phyloP scores from a whole-genome alignment of 1,140 invertebrate species.

The Belonocnema kinseyi region DNA sequence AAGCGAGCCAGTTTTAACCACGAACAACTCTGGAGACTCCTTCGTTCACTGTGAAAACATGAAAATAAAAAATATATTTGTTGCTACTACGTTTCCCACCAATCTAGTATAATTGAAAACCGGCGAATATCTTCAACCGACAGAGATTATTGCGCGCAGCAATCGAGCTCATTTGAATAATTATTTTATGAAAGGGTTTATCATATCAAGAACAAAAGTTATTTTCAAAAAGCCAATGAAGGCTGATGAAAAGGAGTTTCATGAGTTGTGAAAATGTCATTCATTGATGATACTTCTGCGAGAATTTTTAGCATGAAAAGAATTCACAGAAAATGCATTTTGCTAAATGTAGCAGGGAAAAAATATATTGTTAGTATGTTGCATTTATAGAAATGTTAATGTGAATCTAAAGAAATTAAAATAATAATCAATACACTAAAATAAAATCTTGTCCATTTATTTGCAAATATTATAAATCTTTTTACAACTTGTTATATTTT shows the following conservation, averaged over 20 bases:
- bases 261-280: not conserved
- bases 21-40: not conserved
- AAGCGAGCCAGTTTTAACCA: not conserved
- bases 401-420: no score
- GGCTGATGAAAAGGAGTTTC: not conserved
- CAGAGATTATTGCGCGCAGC: not conserved
- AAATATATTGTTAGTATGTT: no score
- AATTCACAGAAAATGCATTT: no score
- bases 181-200: not conserved
- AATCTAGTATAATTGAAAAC: not conserved
- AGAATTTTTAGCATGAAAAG: no score
- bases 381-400: no score
- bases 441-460: no score
- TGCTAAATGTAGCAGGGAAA: no score
- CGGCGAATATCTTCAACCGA: not conserved
- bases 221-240: constrained; percentile 5
- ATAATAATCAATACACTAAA: no score
- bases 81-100: not conserved
- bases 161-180: not conserved
- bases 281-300: no score
- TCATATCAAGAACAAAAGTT: not conserved
- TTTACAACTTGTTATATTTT: no score
- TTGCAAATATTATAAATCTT: no score
- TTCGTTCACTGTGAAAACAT: not conserved
- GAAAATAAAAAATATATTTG: not conserved